Percentiles rank a stretch among this genome's conserved stretches.
phyloP scores from a whole-genome alignment of 1,140 invertebrate species.

The Cydia splendana region DNA sequence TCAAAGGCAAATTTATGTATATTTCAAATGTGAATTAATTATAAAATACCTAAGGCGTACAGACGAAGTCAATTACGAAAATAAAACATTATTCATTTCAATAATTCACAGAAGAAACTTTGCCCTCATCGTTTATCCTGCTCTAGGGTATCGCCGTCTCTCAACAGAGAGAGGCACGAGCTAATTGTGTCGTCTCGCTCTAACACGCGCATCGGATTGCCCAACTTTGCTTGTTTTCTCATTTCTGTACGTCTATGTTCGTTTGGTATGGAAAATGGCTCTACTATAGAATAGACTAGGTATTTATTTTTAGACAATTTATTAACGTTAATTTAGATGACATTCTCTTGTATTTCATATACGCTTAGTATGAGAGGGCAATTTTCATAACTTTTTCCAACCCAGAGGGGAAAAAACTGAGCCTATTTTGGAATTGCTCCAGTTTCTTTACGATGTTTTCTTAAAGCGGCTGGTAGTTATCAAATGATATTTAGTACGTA shows the following conservation, averaged over 20 bases:
- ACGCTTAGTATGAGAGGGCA: too few relatives aligned
- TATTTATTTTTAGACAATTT: neutral
- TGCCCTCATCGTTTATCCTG: constrained; percentile 46
- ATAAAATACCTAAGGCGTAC: constrained; percentile 36
- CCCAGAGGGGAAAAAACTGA: too few relatives aligned
- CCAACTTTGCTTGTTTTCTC: constrained; percentile 66
- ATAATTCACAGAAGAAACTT: constrained; percentile 67
- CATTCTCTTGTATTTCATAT: too few relatives aligned
- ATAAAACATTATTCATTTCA: constrained; percentile 72
- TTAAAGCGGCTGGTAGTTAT: too few relatives aligned
- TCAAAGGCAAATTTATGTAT: constrained; percentile 42
- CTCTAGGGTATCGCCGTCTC: constrained; percentile 39
- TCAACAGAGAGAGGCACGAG: constrained; percentile 15
- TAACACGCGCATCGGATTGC: constrained; percentile 52
- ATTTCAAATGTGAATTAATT: constrained; percentile 45
- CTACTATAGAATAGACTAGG: constrained; percentile 21
- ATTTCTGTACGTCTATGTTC: constrained; percentile 58
- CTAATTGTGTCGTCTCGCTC: constrained; percentile 50
- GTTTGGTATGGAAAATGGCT: constrained; percentile 36
- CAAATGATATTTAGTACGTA: too few relatives aligned
- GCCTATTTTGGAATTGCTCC: too few relatives aligned
- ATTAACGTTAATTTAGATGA: too few relatives aligned
- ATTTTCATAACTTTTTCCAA: too few relatives aligned
- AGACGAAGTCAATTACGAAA: constrained; percentile 62
- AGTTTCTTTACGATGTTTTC: too few relatives aligned